Evolutionary conservation across 2,888 invertebrate species (phyloP).

Genomic region (Calliphora vomitoria): DNA sequence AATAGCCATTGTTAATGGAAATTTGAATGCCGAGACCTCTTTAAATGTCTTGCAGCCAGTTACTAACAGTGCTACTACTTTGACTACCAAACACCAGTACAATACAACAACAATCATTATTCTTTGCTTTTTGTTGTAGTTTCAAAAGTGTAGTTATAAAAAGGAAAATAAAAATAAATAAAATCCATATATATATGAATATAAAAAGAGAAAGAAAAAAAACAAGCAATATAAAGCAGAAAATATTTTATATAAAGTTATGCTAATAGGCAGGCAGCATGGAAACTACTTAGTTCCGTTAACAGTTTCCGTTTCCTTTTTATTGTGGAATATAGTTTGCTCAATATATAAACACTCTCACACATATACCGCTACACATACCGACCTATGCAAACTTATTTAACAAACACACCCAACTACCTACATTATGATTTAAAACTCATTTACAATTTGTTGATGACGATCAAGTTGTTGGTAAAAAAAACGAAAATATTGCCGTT

Average conservation of each 20-base stretch:
- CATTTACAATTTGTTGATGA: slow-evolving; percentile 46
- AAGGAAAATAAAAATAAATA: slow-evolving; percentile 47
- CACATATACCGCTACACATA: neutral
- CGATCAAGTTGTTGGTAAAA: slow-evolving; percentile 19
- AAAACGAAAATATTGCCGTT: neutral
- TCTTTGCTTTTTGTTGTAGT: neutral
- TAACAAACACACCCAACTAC: slow-evolving; percentile 5
- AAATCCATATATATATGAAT: neutral
- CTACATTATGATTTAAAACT: slow-evolving; percentile 38
- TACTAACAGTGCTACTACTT: neutral
- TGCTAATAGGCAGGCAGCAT: slow-evolving; percentile 71
- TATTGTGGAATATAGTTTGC: slow-evolving; percentile 54
- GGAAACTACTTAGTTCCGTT: slow-evolving; percentile 72
- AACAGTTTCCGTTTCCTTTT: slow-evolving; percentile 72
- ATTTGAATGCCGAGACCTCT: slow-evolving; percentile 22
- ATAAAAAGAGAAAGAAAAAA: slow-evolving; percentile 13
- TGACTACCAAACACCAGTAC: neutral
- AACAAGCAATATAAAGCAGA: slow-evolving; percentile 18
- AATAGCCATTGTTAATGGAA: slow-evolving; percentile 15
- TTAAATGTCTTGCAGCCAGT: slow-evolving; percentile 16
- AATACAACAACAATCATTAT: neutral
- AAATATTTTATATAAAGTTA: slow-evolving; percentile 68
- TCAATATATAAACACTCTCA: slow-evolving; percentile 37
- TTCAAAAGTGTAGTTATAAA: slow-evolving; percentile 20
- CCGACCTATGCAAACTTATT: neutral